Evolutionary conservation across 2,113 vertebrate species (phyloP), one percentile per base, ranked within the genome.

Genomic region (Phrynosoma platyrhinos): DNA sequence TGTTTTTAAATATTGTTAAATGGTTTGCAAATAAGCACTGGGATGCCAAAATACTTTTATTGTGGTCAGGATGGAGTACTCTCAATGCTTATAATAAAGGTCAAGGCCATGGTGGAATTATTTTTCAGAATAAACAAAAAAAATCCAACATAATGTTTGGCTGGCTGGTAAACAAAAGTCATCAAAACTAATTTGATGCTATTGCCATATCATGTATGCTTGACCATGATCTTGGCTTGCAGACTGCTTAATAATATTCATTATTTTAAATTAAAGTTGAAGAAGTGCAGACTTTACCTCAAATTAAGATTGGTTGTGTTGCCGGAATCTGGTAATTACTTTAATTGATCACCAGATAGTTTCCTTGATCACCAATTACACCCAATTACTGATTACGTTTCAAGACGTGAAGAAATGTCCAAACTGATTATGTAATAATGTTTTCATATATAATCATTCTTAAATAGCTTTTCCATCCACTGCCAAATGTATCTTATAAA

Each of bases 271-370:
- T 98, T 98, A 97, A 97, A 95, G 94, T 97, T 98, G 98, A 99
- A 98, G 97, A 97, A 98, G 97, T 98, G 95, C 98, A 99, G 99
- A 96, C 98, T 95, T 95, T 96, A 95, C 89, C 95, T 95, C 96
- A 96, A 98, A 98, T 98, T 98, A 98, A 97, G 97, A 97, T 97
- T 96, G 98, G 98, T 98, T 98, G 97, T 98, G 98, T 98, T 98
- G 98, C 98, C 98, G 98, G 98, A 99, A 99, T 99, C 97, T 97
- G 95, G 97, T 98, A 99, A 99, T 99, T 99, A 99, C 97, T 98
- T 98, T 98, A 99, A 99, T 98, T 98, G 98, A 99, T 99, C 98
- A 97, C 98, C 96, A 98, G 98, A 97, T 97, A 98, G 97, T 97
- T 98, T 98, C 97, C 98, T 97, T 98, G 98, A 99, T 99, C 98